phyloP scores from a whole-genome alignment of 2,888 invertebrate species.

The Hyposoter dolosus region DNA sequence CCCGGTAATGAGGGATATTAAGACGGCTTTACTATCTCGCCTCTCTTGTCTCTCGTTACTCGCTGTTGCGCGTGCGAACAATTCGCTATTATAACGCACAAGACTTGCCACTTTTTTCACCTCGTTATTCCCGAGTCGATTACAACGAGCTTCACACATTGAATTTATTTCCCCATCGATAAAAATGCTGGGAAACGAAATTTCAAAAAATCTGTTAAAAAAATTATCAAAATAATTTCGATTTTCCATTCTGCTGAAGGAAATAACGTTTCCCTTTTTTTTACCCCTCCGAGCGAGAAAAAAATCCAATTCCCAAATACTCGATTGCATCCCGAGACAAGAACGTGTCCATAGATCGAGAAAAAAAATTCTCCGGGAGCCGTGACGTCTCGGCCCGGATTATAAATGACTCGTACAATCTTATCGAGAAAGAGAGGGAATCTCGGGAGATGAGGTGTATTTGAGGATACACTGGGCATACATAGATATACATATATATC shows the following conservation, averaged over 20 bases:
- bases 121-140: neutral
- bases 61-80: conserved; percentile 66
- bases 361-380: conserved; percentile 32
- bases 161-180: neutral
- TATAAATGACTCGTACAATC: conserved; percentile 81
- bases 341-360: conserved; percentile 2
- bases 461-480: conserved; percentile 8
- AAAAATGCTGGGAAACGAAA: too few relatives aligned
- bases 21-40: conserved; percentile 77
- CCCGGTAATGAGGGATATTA: conserved; percentile 81
- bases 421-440: conserved; percentile 76
- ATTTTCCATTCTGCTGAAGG: too few relatives aligned
- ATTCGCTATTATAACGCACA: conserved; percentile 75
- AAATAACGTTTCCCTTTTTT: neutral
- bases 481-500: conserved; percentile 29
- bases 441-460: conserved; percentile 63
- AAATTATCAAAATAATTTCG: too few relatives aligned
- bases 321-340: conserved; percentile 40
- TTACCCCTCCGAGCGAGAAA: conserved; percentile 17
- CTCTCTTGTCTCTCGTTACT: conserved; percentile 64
- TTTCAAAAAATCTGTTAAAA: too few relatives aligned
- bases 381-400: conserved; percentile 71
- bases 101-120: neutral
- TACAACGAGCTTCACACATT: neutral
- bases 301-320: conserved; percentile 68